Evolutionary conservation across 2,113 vertebrate species (phyloP), one percentile per base, ranked within the genome.

Genomic region (Pipa parva): DNA sequence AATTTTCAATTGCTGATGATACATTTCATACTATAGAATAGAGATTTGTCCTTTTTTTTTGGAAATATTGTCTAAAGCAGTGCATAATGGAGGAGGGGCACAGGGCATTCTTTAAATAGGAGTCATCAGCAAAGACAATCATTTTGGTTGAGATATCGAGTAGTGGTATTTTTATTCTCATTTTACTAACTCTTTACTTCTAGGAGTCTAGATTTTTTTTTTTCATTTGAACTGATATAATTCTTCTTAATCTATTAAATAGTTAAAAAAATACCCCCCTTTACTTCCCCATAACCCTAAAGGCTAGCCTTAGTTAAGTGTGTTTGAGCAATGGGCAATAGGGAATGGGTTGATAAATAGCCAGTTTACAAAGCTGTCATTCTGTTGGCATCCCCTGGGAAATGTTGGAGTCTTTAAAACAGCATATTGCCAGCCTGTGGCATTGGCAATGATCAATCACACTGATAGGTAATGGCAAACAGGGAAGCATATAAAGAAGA

Each of bases 291-390:
- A 63, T 0, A 36, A 63, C 4, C 21, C 49, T 39, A 73, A 59
- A 67, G 33, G 54, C 72, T 27, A 2, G 65, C 72, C 51, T 51
- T 36, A 52, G 78, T 52, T 74, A 67, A 63, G 78, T 21, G 78
- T 20, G 59, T 3, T 69, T 64, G 56, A 59, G 7, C 72, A 39
- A 49, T 74, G 83, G 75, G 82, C 83, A 83, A 81, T 73, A 69
- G 86, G 88, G 90, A 87, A 85, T 82, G 86, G 84, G 83, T 90
- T 98, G 95, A 98, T 93, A 72, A 92, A 97, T 96, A 91, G 89
- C 86, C 75, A 63, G 90, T 91, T 94, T 95, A 91, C 86, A 87
- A 83, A 79, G 89, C 91, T 93, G 95, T 93, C 95, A 88, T 84
- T 87, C 81, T 77, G 78, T 58, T 68, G 77, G 78, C 66, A 81